Evolutionary conservation across 92 coral and sea anemone genomes (phyloP).

Genomic region (Ricordea florida): DNA sequence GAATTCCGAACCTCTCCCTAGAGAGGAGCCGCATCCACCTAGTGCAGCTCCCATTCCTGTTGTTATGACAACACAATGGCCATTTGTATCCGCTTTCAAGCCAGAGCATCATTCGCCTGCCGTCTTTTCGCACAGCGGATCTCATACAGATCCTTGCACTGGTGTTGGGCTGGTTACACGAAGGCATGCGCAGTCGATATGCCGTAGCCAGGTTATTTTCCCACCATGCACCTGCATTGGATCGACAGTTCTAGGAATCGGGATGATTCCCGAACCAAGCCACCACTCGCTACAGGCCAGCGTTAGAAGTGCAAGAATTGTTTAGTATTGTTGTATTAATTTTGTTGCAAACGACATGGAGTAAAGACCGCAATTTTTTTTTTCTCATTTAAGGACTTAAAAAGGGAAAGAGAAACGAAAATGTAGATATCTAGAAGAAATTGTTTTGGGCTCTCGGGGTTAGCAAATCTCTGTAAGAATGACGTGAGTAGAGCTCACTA

Average conservation of each 20-base stretch:
- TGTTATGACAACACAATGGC: neutral
- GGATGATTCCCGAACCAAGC: neutral
- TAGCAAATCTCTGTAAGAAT: too few relatives aligned
- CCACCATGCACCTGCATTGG: slow-evolving; percentile 61
- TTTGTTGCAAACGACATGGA: too few relatives aligned
- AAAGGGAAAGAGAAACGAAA: too few relatives aligned
- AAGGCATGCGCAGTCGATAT: slow-evolving; percentile 10
- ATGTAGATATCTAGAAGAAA: too few relatives aligned
- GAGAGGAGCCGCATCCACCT: too few relatives aligned
- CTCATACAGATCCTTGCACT: neutral
- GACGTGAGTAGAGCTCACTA: too few relatives aligned
- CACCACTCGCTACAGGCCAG: too few relatives aligned
- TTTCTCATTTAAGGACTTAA: too few relatives aligned
- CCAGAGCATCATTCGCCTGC: neutral
- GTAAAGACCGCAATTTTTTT: too few relatives aligned
- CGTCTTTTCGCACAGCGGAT: neutral
- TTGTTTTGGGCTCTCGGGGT: too few relatives aligned
- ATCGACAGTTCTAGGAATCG: slow-evolving; percentile 3
- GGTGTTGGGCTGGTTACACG: neutral
- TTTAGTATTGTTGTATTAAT: too few relatives aligned
- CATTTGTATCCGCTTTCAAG: neutral
- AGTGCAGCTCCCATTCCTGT: neutral
- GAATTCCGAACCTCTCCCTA: neutral
- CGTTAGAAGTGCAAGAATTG: too few relatives aligned
- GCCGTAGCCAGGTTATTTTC: slow-evolving; percentile 64